phyloP scores from a whole-genome alignment of 2,113 vertebrate species.

The Sylvietta virens region DNA sequence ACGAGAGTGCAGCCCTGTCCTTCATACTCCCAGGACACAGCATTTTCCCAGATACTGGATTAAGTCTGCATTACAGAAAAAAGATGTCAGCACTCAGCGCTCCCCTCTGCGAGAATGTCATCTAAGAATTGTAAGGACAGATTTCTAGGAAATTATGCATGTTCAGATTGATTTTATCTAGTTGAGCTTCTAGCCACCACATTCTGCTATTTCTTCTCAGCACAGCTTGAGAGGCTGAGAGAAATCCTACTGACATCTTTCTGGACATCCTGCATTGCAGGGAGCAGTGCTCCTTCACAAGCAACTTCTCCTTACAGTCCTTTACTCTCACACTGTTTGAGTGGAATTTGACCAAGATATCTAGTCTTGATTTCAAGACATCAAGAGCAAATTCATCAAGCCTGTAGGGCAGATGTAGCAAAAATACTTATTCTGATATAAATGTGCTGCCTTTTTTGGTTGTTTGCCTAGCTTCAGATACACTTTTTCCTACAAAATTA shows the following conservation, averaged over 20 bases:
- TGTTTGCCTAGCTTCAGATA: background rate
- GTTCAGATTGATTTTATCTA: background rate
- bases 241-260: background rate
- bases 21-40: background rate
- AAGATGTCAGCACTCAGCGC: background rate
- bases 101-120: background rate
- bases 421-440: background rate
- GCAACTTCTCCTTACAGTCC: background rate
- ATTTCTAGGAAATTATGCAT: background rate
- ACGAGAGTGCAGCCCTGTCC: background rate
- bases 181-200: background rate
- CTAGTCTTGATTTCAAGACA: background rate
- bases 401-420: background rate
- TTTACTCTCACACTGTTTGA: background rate
- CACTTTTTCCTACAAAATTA: background rate
- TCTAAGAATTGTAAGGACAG: background rate
- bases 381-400: background rate
- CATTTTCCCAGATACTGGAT: background rate
- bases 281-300: background rate
- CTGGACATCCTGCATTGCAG: background rate
- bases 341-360: background rate
- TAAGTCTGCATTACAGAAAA: background rate
- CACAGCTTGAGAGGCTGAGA: background rate
- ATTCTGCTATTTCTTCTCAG: background rate
- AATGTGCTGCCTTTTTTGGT: constrained; percentile 17